phyloP scores from a whole-genome alignment of 2,797 vertebrate genomes.

The Hemibagrus guttatus region DNA sequence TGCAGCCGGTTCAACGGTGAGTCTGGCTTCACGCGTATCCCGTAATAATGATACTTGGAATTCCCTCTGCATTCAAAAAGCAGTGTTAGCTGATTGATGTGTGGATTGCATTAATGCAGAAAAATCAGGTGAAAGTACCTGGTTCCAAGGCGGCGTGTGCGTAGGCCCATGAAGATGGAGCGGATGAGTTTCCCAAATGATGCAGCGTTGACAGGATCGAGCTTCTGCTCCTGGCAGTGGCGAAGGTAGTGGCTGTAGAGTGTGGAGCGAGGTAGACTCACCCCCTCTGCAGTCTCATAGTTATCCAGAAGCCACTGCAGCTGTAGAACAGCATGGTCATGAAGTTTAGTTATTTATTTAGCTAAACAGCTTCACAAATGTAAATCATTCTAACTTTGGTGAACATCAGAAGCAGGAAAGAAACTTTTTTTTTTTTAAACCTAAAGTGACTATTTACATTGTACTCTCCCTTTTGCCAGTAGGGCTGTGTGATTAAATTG shows the following conservation, averaged over 20 bases:
- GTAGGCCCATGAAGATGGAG: slow-evolving; percentile 97
- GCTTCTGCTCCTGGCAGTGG: slow-evolving; percentile 98
- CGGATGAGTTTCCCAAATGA: slow-evolving; percentile 98
- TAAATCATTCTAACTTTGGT: not conserved
- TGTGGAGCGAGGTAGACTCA: slow-evolving; percentile 93
- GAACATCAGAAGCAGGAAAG: not conserved
- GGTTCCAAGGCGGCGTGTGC: slow-evolving; percentile 93
- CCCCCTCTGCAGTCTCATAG: slow-evolving; percentile 96
- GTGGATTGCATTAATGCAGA: not conserved
- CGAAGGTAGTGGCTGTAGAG: slow-evolving; percentile 97
- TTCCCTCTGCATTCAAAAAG: slow-evolving; percentile 81
- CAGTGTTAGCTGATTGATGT: not conserved
- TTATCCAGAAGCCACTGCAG: slow-evolving; percentile 98
- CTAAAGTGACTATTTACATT: not conserved
- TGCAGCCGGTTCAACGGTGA: slow-evolving; percentile 93
- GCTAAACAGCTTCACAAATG: too few species aligned
- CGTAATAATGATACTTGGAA: slow-evolving; percentile 97
- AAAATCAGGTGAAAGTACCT: slow-evolving; percentile 71
- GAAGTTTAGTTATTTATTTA: not conserved
- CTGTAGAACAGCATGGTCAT: slow-evolving; percentile 66
- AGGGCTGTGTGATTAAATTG: not conserved
- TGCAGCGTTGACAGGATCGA: slow-evolving; percentile 96
- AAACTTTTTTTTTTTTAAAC: not conserved
- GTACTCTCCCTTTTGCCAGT: not conserved
- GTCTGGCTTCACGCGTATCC: slow-evolving; percentile 95